Percentiles rank a stretch among this genome's conserved stretches.
Evolutionary conservation across 92 coral and sea anemone species (phyloP).

Genomic region (Meandrina meandrites): DNA sequence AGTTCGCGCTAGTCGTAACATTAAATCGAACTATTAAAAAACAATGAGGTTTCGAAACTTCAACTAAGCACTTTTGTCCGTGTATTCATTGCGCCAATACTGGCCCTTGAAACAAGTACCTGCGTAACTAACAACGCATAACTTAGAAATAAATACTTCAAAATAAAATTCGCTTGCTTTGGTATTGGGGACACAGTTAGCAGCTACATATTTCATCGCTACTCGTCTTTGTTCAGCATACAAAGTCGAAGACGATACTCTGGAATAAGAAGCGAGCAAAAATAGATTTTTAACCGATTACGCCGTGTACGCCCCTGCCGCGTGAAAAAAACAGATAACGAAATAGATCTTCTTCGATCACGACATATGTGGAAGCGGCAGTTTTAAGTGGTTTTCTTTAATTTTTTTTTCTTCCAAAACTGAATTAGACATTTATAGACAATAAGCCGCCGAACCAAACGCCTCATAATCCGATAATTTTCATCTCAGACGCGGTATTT

Average conservation of each 20-base stretch:
- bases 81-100: slow-evolving; percentile 12
- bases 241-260: not conserved
- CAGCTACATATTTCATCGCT: not conserved
- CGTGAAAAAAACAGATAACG: not conserved
- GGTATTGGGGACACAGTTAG: not conserved
- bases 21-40: slow-evolving; percentile 24
- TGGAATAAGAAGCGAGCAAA: not conserved
- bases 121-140: not conserved
- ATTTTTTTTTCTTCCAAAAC: not conserved
- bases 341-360: slow-evolving; percentile 7
- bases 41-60: slow-evolving; percentile 19
- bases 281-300: not conserved
- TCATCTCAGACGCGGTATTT: slow-evolving; percentile 15
- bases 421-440: not conserved
- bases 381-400: slow-evolving; percentile 1
- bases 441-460: slow-evolving; percentile 13
- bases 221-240: not conserved
- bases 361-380: not conserved
- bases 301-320: not conserved
- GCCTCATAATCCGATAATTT: not conserved
- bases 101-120: slow-evolving; percentile 10
- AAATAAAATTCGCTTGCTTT: not conserved
- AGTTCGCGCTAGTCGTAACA: not conserved
- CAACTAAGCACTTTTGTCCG: not conserved
- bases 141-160: not conserved